These are phyloP conservation scores for Mechanitis messenoides DNA, from an alignment of 2,888 invertebrate genomes.

Conservation along the genomic window DNA sequence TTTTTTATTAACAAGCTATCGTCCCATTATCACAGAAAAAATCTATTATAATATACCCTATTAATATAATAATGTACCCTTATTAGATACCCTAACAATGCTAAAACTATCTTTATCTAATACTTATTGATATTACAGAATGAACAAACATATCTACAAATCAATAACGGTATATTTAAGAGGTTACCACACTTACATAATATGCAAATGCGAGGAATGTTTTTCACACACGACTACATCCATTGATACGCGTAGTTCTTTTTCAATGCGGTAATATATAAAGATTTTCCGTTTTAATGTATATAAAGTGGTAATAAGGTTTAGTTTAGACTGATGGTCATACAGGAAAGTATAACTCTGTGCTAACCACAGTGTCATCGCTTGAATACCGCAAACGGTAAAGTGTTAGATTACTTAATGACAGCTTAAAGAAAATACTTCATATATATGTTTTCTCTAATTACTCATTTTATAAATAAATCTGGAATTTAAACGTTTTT, in stretches of 20 bases:
- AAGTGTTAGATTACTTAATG: slow-evolving; percentile 22
- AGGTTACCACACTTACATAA: no score
- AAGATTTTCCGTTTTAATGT: slow-evolving; percentile 8
- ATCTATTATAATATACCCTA: no score
- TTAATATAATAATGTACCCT: no score
- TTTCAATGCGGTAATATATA: slow-evolving; percentile 1
- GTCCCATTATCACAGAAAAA: no score
- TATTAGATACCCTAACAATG: no score
- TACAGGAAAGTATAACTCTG: slow-evolving; percentile 10
- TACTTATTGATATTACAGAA: no score
- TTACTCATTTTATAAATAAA: slow-evolving; percentile 22
- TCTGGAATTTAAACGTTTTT: slow-evolving; percentile 28
- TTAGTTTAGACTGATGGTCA: slow-evolving; percentile 5
- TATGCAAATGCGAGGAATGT: slow-evolving; percentile 7
- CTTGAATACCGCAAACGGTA: slow-evolving; percentile 19
- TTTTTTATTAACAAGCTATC: no score
- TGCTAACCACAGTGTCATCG: slow-evolving; percentile 15
- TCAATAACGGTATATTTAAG: no score
- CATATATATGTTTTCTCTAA: slow-evolving; percentile 25
- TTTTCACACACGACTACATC: slow-evolving; percentile 11
- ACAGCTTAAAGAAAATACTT: slow-evolving; percentile 23
- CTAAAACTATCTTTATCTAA: no score
- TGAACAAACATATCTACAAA: no score
- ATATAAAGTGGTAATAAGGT: slow-evolving; percentile 7
- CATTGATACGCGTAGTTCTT: slow-evolving; percentile 3